phyloP scores from a whole-genome alignment of 2,113 vertebrate genomes.

The Formicarius rufipectus region DNA sequence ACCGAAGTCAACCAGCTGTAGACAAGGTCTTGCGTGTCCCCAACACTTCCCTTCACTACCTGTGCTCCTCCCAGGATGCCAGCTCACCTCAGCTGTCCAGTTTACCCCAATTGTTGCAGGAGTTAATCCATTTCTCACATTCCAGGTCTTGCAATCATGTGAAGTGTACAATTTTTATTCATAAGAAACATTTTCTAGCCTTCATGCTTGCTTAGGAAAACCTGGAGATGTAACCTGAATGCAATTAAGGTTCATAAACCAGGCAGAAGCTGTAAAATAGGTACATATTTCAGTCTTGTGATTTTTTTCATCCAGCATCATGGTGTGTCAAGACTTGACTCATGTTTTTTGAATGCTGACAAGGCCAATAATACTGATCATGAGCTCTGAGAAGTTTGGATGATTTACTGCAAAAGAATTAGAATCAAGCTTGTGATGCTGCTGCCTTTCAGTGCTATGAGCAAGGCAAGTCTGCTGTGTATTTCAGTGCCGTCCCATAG shows the following conservation, averaged over 20 bases:
- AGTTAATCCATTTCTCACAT: neutral
- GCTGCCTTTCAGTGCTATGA: neutral
- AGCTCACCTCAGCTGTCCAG: neutral
- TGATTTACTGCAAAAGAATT: neutral
- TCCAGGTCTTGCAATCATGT: neutral
- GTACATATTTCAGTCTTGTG: neutral
- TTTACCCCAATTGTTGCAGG: neutral
- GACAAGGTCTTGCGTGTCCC: neutral
- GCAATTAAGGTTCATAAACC: neutral
- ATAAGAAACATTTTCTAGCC: neutral
- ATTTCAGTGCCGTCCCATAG: neutral
- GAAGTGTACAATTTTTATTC: neutral
- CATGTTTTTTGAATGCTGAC: neutral
- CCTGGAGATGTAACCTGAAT: neutral
- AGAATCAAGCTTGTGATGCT: neutral
- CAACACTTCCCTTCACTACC: neutral
- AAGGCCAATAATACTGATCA: fast-evolving
- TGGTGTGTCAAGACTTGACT: neutral
- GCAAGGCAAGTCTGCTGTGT: neutral
- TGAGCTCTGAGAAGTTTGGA: neutral
- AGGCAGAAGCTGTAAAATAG: neutral
- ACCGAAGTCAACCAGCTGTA: neutral
- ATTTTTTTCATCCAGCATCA: neutral
- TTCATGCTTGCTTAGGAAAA: neutral
- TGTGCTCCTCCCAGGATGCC: neutral